Conservation (phyloP, 2,113 vertebrate genomes). For the Coracopsis vasa region DNA sequence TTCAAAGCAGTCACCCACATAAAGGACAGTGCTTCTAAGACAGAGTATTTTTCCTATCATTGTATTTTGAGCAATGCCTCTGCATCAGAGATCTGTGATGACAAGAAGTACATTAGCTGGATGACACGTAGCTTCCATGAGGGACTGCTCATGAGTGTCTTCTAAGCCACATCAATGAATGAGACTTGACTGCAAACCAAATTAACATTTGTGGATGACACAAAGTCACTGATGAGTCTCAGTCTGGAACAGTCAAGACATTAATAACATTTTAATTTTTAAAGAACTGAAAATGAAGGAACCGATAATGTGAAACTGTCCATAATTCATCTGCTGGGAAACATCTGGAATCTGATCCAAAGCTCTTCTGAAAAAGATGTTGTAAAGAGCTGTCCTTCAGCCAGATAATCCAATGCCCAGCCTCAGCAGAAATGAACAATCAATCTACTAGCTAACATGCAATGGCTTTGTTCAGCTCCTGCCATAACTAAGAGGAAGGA, state of each 20-base stretch:
- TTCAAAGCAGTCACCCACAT: background rate
- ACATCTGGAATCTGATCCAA: background rate
- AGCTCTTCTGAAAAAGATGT: background rate
- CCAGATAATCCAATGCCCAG: background rate
- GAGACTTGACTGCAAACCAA: background rate
- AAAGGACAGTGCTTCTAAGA: background rate
- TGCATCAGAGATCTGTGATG: background rate
- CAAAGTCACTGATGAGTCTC: background rate
- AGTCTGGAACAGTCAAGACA: background rate
- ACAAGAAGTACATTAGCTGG: background rate
- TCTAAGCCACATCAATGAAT: background rate
- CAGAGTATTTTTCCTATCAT: background rate
- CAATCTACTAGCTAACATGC: background rate
- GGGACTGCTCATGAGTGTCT: background rate
- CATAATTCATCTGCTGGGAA: background rate
- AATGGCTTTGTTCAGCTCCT: slow-evolving; percentile 3
- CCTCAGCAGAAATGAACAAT: background rate
- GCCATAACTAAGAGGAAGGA: slow-evolving; percentile 23
- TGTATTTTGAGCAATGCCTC: background rate
- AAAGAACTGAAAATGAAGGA: background rate
- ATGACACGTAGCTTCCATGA: background rate
- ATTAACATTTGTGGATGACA: background rate
- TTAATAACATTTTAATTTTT: background rate
- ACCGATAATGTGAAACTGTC: background rate
- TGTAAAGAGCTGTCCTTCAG: background rate